These are phyloP conservation scores for Galendromus occidentalis DNA, from an alignment of 1,140 invertebrate genomes.

Conservation along the genomic window DNA sequence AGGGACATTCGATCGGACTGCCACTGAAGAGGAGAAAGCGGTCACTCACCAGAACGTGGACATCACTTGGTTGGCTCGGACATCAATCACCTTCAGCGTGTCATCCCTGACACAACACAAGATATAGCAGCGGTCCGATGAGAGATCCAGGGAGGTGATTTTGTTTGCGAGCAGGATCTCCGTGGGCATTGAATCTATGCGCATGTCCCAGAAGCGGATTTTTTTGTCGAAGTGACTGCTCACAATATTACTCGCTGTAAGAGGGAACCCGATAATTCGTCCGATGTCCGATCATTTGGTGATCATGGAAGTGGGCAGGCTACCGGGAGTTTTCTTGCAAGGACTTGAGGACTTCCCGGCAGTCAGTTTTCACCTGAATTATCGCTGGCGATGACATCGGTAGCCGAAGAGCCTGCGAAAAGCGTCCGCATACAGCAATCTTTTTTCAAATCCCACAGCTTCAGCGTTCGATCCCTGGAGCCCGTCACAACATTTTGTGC, in stretches of 20 bases:
- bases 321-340: too few relatives aligned
- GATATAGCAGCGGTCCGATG: conserved; percentile 68
- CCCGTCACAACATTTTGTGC: conserved; percentile 52
- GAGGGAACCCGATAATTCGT: background rate
- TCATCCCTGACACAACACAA: conserved; percentile 82
- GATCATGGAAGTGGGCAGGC: too few relatives aligned
- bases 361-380: conserved; percentile 37
- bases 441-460: conserved; percentile 72
- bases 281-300: too few relatives aligned
- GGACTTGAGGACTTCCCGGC: too few relatives aligned
- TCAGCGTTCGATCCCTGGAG: conserved; percentile 73
- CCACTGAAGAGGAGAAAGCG: too few relatives aligned
- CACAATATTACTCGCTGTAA: conserved; percentile 52
- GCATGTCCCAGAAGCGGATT: conserved; percentile 86
- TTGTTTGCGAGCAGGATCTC: conserved; percentile 73
- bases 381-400: conserved; percentile 75
- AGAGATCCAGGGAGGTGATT: conserved; percentile 82
- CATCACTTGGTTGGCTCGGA: conserved; percentile 76
- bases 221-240: conserved; percentile 94
- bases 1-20: too few relatives aligned
- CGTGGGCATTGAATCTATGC: conserved; percentile 39
- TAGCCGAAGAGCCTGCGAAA: conserved; percentile 87
- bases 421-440: conserved; percentile 69
- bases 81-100: conserved; percentile 75
- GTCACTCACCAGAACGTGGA: conserved; percentile 63